A percentile compares a stretch with the other conserved stretches of the same genome.
Evolutionary conservation across 2,113 vertebrate species (phyloP).

Genomic region (Coptodon bakossiorum): DNA sequence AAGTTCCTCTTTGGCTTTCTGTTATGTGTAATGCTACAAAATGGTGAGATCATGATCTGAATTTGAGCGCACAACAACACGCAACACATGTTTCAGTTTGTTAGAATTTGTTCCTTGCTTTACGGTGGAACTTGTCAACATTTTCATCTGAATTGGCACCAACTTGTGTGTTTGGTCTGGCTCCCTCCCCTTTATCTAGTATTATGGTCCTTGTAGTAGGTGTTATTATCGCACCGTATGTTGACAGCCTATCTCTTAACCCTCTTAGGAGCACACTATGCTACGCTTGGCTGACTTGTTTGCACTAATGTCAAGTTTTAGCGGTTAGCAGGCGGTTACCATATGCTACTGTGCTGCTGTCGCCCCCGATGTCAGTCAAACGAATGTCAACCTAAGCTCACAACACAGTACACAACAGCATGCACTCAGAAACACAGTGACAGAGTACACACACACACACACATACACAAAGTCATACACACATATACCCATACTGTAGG

Average conservation of each 20-base stretch:
- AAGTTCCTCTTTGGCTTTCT: neutral
- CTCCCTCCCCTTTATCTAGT: constrained; percentile 22
- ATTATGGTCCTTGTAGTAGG: constrained; percentile 36
- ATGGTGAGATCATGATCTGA: neutral
- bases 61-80: neutral
- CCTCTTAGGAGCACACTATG: constrained; percentile 65
- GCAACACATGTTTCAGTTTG: neutral
- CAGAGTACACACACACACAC: neutral
- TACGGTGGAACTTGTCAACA: neutral
- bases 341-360: constrained; percentile 72
- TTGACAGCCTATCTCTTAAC: constrained; percentile 68
- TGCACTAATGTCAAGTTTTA: constrained; percentile 75
- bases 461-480: neutral
- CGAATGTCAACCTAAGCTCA: constrained; percentile 58
- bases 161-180: constrained; percentile 6
- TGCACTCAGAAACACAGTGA: neutral
- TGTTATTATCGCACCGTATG: constrained; percentile 62
- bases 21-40: neutral
- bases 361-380: constrained; percentile 70
- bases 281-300: constrained; percentile 72
- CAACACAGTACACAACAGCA: constrained; percentile 13
- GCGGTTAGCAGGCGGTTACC: constrained; percentile 68
- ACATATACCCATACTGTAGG: neutral
- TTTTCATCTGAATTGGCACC: constrained; percentile 12
- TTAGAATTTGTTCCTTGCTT: neutral